Percentiles rank a stretch among this genome's conserved stretches.
phyloP scores from a whole-genome alignment of 2,888 invertebrate genomes.

The Brenthis hecate region DNA sequence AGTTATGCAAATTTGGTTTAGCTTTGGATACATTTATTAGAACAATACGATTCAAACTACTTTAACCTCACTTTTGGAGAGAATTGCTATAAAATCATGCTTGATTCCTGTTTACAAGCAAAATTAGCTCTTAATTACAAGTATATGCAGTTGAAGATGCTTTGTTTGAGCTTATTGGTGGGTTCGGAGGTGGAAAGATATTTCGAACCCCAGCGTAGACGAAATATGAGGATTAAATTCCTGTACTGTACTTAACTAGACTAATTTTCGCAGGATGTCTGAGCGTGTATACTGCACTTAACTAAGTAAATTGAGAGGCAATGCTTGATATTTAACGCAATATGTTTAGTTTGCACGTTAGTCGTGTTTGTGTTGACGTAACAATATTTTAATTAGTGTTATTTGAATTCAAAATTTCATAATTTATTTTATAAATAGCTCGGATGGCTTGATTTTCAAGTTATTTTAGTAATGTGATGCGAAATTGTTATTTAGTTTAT shows the following conservation, averaged over 20 bases:
- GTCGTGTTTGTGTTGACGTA: slow-evolving; percentile 24
- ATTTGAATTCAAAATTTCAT: slow-evolving; percentile 17
- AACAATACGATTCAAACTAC: slow-evolving; percentile 29
- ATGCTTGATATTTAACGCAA: slow-evolving; percentile 64
- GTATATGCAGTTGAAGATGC: slow-evolving; percentile 52
- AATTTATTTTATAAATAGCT: background rate
- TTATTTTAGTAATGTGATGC: background rate
- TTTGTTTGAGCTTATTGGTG: slow-evolving; percentile 54
- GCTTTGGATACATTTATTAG: slow-evolving; percentile 20
- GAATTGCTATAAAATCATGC: slow-evolving; percentile 30
- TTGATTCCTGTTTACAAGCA: slow-evolving; percentile 37
- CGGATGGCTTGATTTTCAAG: background rate
- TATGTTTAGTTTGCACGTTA: slow-evolving; percentile 50
- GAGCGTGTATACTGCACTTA: slow-evolving; percentile 59
- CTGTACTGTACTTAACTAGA: slow-evolving; percentile 80
- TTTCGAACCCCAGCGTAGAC: slow-evolving; percentile 73
- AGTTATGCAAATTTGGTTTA: slow-evolving; percentile 23
- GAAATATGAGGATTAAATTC: slow-evolving; percentile 83
- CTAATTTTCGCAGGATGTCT: slow-evolving; percentile 74
- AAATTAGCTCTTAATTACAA: slow-evolving; percentile 50
- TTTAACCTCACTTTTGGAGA: slow-evolving; percentile 22
- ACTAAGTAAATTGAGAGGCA: slow-evolving; percentile 79
- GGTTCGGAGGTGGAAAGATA: slow-evolving; percentile 75
- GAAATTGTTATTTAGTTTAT: too few species aligned
- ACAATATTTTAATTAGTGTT: slow-evolving; percentile 23